Evolutionary conservation across 2,797 vertebrate genomes (phyloP).

Genomic region (Carapus acus): DNA sequence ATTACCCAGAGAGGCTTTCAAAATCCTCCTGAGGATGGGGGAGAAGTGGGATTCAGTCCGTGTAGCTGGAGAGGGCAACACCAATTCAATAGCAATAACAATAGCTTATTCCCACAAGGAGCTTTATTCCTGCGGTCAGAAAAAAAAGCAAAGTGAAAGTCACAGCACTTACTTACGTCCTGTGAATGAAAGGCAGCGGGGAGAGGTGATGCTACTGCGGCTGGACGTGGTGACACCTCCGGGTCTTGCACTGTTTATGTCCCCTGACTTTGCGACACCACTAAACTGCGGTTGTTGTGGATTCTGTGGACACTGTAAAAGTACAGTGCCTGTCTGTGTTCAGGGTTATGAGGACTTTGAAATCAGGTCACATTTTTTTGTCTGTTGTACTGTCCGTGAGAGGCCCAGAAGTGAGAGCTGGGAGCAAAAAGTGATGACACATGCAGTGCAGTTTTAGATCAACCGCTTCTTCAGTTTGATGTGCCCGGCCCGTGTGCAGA

Average conservation of each 20-base stretch:
- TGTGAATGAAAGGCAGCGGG: background rate
- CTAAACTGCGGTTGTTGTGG: background rate
- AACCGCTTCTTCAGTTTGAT: no score
- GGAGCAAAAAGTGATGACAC: no score
- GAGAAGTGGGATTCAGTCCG: background rate
- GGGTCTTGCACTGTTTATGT: background rate
- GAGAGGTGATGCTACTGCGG: background rate
- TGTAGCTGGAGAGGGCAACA: slow-evolving; percentile 5
- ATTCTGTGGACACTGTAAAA: no score
- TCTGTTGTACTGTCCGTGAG: no score
- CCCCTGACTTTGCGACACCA: background rate
- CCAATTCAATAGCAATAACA: slow-evolving; percentile 8
- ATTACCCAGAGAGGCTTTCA: slow-evolving; percentile 5
- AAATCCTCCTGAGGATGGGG: background rate
- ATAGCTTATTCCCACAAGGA: background rate
- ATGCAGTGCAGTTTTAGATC: background rate
- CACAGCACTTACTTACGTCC: background rate
- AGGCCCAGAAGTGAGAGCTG: no score
- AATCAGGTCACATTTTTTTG: no score
- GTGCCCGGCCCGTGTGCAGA: background rate
- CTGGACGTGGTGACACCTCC: background rate
- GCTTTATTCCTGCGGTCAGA: background rate
- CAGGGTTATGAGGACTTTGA: no score
- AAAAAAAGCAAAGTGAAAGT: background rate
- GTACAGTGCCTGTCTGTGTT: no score